A percentile compares a stretch with the other conserved stretches of the same genome.
Conservation (phyloP, 2,797 vertebrate genomes). For the Sebastes steindachneri region DNA sequence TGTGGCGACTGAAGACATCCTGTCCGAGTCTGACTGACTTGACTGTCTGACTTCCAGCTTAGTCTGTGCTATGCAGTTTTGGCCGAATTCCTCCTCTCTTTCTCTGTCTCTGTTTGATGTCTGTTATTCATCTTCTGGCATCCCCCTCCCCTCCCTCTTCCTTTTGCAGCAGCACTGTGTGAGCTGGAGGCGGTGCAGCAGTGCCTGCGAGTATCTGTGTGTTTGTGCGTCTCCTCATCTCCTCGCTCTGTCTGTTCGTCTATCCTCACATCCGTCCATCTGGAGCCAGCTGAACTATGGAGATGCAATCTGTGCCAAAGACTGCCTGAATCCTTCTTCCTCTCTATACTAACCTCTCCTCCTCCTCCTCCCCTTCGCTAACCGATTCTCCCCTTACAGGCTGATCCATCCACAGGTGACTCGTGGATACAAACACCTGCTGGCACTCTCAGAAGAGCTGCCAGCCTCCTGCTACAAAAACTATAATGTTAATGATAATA, state of each 20-base stretch:
- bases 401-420: conserved; percentile 63
- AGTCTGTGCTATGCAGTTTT: conserved; percentile 64
- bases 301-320: conserved; percentile 59
- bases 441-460: conserved; percentile 34
- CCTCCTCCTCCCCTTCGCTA: conserved; percentile 53
- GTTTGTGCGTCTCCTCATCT: conserved; percentile 35
- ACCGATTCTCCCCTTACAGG: conserved; percentile 73
- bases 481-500: background rate
- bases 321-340: conserved; percentile 48
- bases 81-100: conserved; percentile 36
- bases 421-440: conserved; percentile 51
- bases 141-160: conserved; percentile 21
- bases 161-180: conserved; percentile 58
- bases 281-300: conserved; percentile 61
- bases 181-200: conserved; percentile 60
- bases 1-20: conserved; percentile 52
- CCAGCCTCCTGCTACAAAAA: conserved; percentile 6
- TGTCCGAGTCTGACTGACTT: conserved; percentile 53
- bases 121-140: conserved; percentile 53
- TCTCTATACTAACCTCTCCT: conserved; percentile 69
- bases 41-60: conserved; percentile 62
- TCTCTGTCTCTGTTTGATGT: conserved; percentile 50
- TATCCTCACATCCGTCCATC: conserved; percentile 53
- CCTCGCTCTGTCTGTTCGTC: conserved; percentile 42
- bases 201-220: conserved; percentile 50